Conservation (phyloP, 2,797 vertebrate genomes). For the Coregonus sp. region DNA sequence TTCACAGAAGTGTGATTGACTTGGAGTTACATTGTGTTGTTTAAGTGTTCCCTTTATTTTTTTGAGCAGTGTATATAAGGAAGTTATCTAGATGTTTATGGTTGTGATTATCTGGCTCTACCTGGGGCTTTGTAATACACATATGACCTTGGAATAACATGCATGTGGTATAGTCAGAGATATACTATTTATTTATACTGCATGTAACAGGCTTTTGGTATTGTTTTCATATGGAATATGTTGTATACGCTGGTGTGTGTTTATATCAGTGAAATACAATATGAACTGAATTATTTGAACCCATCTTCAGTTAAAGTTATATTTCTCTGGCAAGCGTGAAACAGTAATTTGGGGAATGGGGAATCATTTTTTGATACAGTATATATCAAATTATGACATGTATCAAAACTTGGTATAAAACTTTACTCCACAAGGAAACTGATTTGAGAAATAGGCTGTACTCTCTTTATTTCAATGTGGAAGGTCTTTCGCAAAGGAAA, state of each 20-base stretch:
- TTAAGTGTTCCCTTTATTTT: too few species aligned
- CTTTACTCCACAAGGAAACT: not conserved
- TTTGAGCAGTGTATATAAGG: too few species aligned
- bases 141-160: not conserved
- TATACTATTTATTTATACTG: too few species aligned
- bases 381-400: not conserved
- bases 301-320: not conserved
- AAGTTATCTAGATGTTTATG: too few species aligned
- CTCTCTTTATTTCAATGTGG: not conserved
- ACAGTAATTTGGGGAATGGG: not conserved
- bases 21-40: too few species aligned
- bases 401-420: not conserved
- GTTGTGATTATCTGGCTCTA: too few species aligned
- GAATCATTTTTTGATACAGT: not conserved
- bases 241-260: too few species aligned
- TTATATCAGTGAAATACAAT: too few species aligned
- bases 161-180: not conserved
- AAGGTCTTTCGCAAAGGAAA: conserved; percentile 14
- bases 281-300: not conserved
- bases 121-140: not conserved
- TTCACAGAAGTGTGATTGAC: too few species aligned
- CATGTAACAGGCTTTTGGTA: too few species aligned
- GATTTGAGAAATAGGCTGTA: not conserved
- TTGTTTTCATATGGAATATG: too few species aligned
- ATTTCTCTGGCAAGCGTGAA: not conserved